A percentile compares a stretch with the other conserved stretches of the same genome.
These are phyloP conservation scores for Suricata suricatta DNA, from an alignment of 2,113 vertebrate species.

Conservation along the genomic window DNA sequence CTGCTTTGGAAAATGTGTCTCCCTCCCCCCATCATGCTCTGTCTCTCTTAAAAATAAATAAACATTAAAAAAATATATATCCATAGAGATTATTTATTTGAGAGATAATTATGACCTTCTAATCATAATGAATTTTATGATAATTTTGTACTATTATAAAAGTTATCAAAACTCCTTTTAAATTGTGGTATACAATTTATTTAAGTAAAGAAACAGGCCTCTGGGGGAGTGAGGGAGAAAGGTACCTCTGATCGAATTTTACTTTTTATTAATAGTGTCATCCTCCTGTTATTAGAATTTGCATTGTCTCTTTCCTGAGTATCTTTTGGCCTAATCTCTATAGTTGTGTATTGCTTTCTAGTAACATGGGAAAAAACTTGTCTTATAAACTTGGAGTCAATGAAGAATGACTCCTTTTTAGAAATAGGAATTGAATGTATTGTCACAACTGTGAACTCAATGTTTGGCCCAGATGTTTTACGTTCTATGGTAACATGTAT, in stretches of 20 bases:
- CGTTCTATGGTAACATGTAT: neutral
- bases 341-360: slow-evolving; percentile 53
- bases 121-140: neutral
- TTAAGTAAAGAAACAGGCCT: neutral
- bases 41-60: too few relatives aligned
- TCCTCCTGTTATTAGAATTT: neutral
- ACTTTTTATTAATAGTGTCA: neutral
- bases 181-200: neutral
- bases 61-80: neutral
- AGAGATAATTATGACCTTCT: neutral
- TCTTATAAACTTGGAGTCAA: neutral
- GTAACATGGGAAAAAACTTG: neutral
- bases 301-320: neutral
- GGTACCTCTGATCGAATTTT: neutral
- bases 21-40: too few relatives aligned
- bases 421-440: slow-evolving; percentile 5
- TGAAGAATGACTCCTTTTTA: neutral
- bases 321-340: slow-evolving; percentile 47
- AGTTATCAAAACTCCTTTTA: slow-evolving; percentile 13
- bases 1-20: too few relatives aligned
- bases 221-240: neutral
- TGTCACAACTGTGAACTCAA: neutral
- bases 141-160: neutral
- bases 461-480: slow-evolving; percentile 5
- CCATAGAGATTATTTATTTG: neutral